Evolutionary conservation across 2,797 vertebrate species (phyloP).

Genomic region (Chelidonichthys spinosus): DNA sequence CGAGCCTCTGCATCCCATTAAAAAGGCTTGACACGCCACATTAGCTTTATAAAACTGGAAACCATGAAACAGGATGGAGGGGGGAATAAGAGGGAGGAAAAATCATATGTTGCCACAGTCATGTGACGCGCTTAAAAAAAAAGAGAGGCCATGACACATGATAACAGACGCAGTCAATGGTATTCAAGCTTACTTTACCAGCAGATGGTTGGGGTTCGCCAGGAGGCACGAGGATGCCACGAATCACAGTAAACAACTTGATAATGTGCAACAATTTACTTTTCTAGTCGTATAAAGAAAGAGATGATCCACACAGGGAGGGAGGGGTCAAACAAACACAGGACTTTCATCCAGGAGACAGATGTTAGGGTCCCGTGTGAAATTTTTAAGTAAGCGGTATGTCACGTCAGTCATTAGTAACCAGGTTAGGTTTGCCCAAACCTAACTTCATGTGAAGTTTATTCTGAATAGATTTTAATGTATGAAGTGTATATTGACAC

Average conservation of each 20-base stretch:
- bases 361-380: no score
- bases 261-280: constrained; percentile 4
- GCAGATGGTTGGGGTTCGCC: constrained; percentile 51
- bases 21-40: constrained; percentile 89
- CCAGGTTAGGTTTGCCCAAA: no score
- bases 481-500: no score
- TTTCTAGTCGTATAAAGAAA: no score
- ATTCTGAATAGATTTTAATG: no score
- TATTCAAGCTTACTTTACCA: constrained; percentile 43
- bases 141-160: constrained; percentile 53
- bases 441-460: no score
- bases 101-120: constrained; percentile 65
- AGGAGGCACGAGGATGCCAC: constrained; percentile 38
- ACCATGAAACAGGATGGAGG: constrained; percentile 63
- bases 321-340: no score
- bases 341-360: no score
- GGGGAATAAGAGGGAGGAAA: constrained; percentile 51
- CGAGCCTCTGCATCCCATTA: constrained; percentile 89
- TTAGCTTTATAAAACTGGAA: constrained; percentile 90
- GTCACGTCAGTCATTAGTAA: no score
- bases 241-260: constrained; percentile 48
- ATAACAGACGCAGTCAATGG: constrained; percentile 41
- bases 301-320: no score
- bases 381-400: no score
- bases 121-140: constrained; percentile 54